These are phyloP conservation scores for Propithecus coquereli DNA, from an alignment of 2,113 vertebrate species.

Conservation along the genomic window DNA sequence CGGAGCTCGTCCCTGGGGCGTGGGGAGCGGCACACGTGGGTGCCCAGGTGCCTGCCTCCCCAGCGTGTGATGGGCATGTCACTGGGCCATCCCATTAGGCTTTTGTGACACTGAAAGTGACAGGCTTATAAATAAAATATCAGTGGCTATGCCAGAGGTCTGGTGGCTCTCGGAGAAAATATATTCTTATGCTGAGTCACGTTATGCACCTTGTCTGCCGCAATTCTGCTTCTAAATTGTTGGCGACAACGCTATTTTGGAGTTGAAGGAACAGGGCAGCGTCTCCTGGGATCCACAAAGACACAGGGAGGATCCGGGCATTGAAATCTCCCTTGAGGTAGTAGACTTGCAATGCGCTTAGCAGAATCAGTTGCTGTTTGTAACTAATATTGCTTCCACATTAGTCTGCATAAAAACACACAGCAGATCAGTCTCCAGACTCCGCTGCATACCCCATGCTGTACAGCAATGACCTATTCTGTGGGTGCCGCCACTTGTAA, in stretches of 20 bases:
- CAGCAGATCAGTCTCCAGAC: not conserved
- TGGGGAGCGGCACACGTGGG: rapidly evolving
- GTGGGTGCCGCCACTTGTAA: not conserved
- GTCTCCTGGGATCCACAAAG: not conserved
- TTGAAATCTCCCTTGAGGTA: not conserved
- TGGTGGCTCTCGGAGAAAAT: not conserved
- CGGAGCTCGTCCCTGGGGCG: not conserved
- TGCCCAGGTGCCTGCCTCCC: no score
- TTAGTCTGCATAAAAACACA: not conserved
- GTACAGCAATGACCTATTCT: not conserved
- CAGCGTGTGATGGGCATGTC: rapidly evolving
- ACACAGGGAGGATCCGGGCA: not conserved
- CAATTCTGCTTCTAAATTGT: not conserved
- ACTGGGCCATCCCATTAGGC: not conserved
- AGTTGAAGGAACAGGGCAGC: not conserved
- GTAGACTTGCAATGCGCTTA: not conserved
- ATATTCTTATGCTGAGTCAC: not conserved
- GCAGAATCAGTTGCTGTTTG: not conserved
- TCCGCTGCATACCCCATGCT: not conserved
- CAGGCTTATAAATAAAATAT: slow-evolving; percentile 48
- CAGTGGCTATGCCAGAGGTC: not conserved
- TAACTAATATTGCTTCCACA: not conserved
- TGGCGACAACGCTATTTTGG: not conserved
- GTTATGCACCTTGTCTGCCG: not conserved
- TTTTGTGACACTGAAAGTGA: not conserved